Conservation (phyloP, 2,113 vertebrate genomes). For the Donacobius atricapilla region DNA sequence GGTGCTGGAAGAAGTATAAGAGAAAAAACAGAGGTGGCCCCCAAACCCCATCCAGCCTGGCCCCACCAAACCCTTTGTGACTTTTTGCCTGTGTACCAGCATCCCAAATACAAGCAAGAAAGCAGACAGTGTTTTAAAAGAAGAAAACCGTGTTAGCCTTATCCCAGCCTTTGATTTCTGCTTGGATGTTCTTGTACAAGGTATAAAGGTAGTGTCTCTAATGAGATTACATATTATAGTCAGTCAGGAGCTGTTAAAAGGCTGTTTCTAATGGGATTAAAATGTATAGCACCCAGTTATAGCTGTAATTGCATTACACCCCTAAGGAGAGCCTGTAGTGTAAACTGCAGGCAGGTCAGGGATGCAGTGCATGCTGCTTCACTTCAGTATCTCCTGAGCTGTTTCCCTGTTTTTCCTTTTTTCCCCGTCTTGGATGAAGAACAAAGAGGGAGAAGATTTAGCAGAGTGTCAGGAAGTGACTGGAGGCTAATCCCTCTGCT, state of each 20-base stretch:
- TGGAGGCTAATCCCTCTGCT: slow-evolving; percentile 68
- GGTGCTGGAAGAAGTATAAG: neutral
- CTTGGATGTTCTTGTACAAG: slow-evolving; percentile 31
- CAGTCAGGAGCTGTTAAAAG: slow-evolving; percentile 60
- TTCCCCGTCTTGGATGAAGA: slow-evolving; percentile 62
- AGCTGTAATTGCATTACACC: slow-evolving; percentile 53
- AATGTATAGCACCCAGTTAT: slow-evolving; percentile 67
- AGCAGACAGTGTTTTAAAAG: neutral
- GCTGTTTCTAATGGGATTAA: slow-evolving; percentile 71
- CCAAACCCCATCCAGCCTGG: neutral
- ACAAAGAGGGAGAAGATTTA: slow-evolving; percentile 67
- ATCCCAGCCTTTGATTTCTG: slow-evolving; percentile 40
- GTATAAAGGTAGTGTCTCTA: slow-evolving; percentile 57
- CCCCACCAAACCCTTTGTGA: neutral
- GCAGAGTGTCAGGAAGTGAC: slow-evolving; percentile 72
- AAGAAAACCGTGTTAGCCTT: neutral
- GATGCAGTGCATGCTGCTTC: neutral
- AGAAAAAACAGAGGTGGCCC: neutral
- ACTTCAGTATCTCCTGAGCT: slow-evolving; percentile 36
- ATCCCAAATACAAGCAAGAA: neutral
- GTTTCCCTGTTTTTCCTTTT: slow-evolving; percentile 59
- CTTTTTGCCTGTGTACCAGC: neutral
- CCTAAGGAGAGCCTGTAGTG: slow-evolving; percentile 53
- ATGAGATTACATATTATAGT: slow-evolving; percentile 71
- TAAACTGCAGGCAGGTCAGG: slow-evolving; percentile 54